phyloP scores from a whole-genome alignment of 2,888 invertebrate genomes.

The Tinea trinotella region DNA sequence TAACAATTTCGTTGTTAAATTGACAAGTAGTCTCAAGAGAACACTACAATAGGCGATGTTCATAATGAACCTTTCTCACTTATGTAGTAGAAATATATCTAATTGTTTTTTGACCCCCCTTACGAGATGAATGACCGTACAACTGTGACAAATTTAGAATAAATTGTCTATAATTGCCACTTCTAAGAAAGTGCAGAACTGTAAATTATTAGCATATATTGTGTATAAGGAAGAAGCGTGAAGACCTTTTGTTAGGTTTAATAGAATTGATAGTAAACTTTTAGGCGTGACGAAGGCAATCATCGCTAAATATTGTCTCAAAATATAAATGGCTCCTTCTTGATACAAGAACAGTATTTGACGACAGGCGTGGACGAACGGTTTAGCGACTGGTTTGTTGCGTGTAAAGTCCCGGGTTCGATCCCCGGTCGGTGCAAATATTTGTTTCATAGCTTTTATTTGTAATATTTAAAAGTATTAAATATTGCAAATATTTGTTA shows the following conservation, averaged over 20 bases:
- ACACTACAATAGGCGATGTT: background rate
- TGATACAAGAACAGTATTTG: too few relatives aligned
- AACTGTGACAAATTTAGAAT: conserved; percentile 17
- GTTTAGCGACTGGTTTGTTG: too few relatives aligned
- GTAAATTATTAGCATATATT: conserved; percentile 1
- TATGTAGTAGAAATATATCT: background rate
- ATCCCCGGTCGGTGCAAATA: too few relatives aligned
- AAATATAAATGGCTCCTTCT: too few relatives aligned
- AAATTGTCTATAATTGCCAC: conserved; percentile 8
- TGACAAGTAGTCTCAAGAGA: background rate
- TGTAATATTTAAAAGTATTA: too few relatives aligned
- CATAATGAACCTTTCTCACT: background rate
- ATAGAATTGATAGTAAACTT: background rate
- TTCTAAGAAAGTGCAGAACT: conserved; percentile 9
- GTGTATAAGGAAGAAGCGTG: background rate
- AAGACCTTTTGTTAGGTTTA: background rate
- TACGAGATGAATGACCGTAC: background rate
- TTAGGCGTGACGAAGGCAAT: background rate
- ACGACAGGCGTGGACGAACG: too few relatives aligned
- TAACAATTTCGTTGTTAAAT: background rate
- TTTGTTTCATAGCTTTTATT: too few relatives aligned
- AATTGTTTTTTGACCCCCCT: conserved; percentile 6
- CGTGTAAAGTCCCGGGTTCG: too few relatives aligned
- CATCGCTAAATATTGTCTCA: background rate
- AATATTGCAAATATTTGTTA: too few relatives aligned